Percentiles rank a stretch among this genome's conserved stretches.
These are phyloP conservation scores for Agriopis aurantiaria DNA, from an alignment of 2,888 invertebrate species.

Conservation along the genomic window DNA sequence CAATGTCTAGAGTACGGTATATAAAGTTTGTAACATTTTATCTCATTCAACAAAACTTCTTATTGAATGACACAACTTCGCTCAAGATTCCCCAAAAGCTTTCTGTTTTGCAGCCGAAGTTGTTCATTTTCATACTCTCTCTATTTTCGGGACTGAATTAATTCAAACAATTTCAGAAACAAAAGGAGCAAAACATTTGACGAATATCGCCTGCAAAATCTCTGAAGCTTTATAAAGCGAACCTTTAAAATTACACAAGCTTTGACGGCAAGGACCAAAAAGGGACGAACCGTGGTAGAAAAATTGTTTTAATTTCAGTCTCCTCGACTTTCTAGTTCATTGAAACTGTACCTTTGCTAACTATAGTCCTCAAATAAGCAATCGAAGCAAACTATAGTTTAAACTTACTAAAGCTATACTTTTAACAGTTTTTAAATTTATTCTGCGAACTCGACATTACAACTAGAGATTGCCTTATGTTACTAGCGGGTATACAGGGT, in stretches of 20 bases:
- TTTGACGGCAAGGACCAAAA: slow-evolving; percentile 40
- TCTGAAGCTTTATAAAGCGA: slow-evolving; percentile 68
- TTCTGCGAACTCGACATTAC: too few species aligned
- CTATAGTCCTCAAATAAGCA: neutral
- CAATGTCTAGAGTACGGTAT: neutral
- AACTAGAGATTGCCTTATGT: too few species aligned
- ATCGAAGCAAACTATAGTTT: neutral
- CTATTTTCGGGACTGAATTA: slow-evolving; percentile 31
- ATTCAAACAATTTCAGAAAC: slow-evolving; percentile 34
- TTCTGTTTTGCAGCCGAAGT: slow-evolving; percentile 19
- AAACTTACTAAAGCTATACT: too few species aligned
- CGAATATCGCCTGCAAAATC: slow-evolving; percentile 64
- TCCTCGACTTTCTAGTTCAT: neutral
- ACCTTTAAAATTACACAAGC: slow-evolving; percentile 72
- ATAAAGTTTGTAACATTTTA: slow-evolving; percentile 3
- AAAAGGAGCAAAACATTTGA: slow-evolving; percentile 47
- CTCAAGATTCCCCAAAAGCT: slow-evolving; percentile 9
- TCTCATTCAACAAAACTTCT: slow-evolving; percentile 3
- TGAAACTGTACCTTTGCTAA: neutral
- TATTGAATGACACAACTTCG: slow-evolving; percentile 18
- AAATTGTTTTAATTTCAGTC: slow-evolving; percentile 7
- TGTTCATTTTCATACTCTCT: slow-evolving; percentile 28
- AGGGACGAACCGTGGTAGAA: slow-evolving; percentile 14
- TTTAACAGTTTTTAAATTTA: too few species aligned
- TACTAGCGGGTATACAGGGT: too few species aligned